These are phyloP conservation scores for Pachyrhynchus sulphureomaculatus DNA, from an alignment of 1,140 invertebrate genomes.

Conservation along the genomic window DNA sequence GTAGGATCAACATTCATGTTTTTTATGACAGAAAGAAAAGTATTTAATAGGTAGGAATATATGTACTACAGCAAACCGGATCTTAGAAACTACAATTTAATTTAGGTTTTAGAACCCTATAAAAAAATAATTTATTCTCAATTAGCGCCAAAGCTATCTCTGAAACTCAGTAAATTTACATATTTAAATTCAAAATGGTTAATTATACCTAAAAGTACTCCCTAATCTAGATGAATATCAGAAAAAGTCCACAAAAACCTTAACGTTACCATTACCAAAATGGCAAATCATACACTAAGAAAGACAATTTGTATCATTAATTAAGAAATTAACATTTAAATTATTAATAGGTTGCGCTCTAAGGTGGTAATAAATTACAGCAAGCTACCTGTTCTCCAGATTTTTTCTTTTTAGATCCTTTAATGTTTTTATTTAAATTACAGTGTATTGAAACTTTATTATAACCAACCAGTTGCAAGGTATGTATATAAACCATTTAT, in stretches of 20 bases:
- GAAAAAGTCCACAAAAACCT: conserved; percentile 30
- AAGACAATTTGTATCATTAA: conserved; percentile 53
- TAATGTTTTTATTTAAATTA: no score
- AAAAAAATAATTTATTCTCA: conserved; percentile 31
- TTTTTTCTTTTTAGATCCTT: conserved; percentile 26
- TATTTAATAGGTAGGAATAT: no score
- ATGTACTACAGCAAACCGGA: no score
- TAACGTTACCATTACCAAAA: conserved; percentile 42
- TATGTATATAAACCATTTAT: no score
- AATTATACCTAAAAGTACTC: conserved; percentile 25
- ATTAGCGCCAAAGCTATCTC: conserved; percentile 34
- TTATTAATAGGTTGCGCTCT: conserved; percentile 49
- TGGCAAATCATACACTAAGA: conserved; percentile 47
- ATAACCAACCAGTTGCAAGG: no score
- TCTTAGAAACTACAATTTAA: conserved; percentile 15
- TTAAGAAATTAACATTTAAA: conserved; percentile 53
- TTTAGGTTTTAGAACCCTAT: conserved; percentile 29
- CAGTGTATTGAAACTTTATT: no score
- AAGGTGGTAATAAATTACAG: conserved; percentile 37
- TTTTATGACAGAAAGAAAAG: no score
- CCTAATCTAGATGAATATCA: conserved; percentile 40
- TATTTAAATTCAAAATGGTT: conserved; percentile 41
- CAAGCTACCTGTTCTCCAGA: conserved; percentile 34
- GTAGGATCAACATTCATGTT: no score
- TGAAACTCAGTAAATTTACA: conserved; percentile 38